Base-by-base conservation (phyloP, 2,113 vertebrate species). In the Spea bombifrons region DNA sequence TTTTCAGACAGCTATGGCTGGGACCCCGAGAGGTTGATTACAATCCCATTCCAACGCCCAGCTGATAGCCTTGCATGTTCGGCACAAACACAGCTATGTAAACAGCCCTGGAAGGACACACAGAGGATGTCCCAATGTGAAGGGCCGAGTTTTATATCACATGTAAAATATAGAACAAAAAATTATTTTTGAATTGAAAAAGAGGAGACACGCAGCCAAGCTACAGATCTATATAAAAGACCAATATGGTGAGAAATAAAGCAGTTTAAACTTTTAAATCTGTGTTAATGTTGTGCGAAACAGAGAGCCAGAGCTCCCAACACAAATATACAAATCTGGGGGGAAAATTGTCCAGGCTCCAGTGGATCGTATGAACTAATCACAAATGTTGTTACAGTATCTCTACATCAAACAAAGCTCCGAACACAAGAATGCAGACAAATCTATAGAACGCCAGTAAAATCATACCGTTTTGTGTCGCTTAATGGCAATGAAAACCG, bases 61-160 rank as follows among this genome's bases (percentile, higher is more conserved):
- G 76, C 76, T 44, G 76, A 78, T 64, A 76, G 75, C 75, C 61
- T 50, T 59, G 30, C 17, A 69, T 64, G 17, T 57, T 78, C 67
- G 17, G 59, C 57, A 78, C 12, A 65, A 57, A 44, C 17, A 16
- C 76, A 78, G 76, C 76, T 78, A 78, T 44, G 47, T 45, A 78
- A 78, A 78, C 48, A 78, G 57, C 13, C 57, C 30, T 52, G 7
- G 63, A 55, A 71, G 47, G 57, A 71, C 46, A 65, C 68, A 64
- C 76, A 71, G 68, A 69, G 70, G 76, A 30, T 64, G 52, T n/a
- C 13, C 68, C 57, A 77, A 59, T 59, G 15, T 59, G 9, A 59
- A 59, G 4, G 10, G 9, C 55, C 55, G 2, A 1, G 50, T 52
- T 59, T 59, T 59, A 59, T 59, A 13, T 59, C 30, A 30, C 30